Evolutionary conservation across 2,797 vertebrate genomes (phyloP).

Genomic region (Rhinophrynus dorsalis): DNA sequence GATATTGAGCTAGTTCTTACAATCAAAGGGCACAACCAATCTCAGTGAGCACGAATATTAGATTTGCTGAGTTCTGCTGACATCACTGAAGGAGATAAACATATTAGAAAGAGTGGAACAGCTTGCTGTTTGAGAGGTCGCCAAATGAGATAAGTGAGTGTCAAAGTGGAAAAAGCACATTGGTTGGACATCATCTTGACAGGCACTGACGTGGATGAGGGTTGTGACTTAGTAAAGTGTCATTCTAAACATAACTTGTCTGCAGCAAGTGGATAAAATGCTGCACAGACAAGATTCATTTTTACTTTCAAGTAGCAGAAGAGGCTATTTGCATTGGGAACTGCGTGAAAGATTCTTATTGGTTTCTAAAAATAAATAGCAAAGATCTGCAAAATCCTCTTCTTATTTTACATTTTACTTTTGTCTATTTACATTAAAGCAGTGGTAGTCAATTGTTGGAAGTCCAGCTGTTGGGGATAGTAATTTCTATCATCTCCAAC

Average conservation of each 20-base stretch:
- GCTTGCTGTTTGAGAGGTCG: slow-evolving; percentile 63
- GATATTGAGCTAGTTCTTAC: slow-evolving; percentile 63
- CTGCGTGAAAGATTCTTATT: slow-evolving; percentile 69
- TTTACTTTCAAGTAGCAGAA: slow-evolving; percentile 40
- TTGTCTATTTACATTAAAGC: no score
- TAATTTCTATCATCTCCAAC: no score
- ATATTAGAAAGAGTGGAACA: slow-evolving; percentile 64
- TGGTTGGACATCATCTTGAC: slow-evolving; percentile 53
- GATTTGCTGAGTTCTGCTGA: slow-evolving; percentile 69
- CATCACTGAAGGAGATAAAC: slow-evolving; percentile 69
- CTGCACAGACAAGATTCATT: slow-evolving; percentile 55
- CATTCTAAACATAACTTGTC: slow-evolving; percentile 55
- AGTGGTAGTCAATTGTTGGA: no score
- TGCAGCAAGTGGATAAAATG: slow-evolving; percentile 66
- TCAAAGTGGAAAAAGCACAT: slow-evolving; percentile 60
- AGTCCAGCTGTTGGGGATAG: no score
- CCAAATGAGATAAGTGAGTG: slow-evolving; percentile 67
- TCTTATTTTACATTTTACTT: slow-evolving; percentile 58
- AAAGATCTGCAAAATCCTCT: slow-evolving; percentile 60
- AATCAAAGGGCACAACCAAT: slow-evolving; percentile 67
- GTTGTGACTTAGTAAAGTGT: slow-evolving; percentile 54
- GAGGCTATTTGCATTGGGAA: slow-evolving; percentile 79
- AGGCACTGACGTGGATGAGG: slow-evolving; percentile 28
- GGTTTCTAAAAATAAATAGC: slow-evolving; percentile 77
- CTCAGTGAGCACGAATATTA: slow-evolving; percentile 66